Percentiles rank a stretch among this genome's conserved stretches.
Conservation (phyloP, 2,113 vertebrate genomes). For the Melanerpes aurifrons region DNA sequence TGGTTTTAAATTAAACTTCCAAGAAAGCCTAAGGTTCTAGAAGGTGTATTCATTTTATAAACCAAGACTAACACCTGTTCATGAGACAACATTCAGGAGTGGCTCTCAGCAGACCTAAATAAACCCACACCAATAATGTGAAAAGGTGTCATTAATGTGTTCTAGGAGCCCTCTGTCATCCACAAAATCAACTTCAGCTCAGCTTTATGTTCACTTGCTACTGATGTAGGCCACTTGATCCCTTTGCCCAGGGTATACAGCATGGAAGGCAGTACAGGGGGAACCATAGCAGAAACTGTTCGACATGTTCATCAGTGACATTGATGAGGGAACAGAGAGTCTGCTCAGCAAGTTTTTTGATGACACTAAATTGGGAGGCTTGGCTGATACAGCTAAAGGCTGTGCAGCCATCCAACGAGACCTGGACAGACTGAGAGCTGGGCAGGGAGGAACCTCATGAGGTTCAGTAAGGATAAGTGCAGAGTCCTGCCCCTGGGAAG, state of each 20-base stretch:
- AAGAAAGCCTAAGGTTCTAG: neutral
- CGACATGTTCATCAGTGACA: too few relatives aligned
- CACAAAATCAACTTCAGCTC: neutral
- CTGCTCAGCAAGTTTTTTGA: too few relatives aligned
- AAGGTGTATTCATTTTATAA: neutral
- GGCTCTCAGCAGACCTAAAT: neutral
- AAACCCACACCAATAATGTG: neutral
- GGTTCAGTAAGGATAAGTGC: too few relatives aligned
- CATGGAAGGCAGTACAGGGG: neutral
- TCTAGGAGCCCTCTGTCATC: neutral
- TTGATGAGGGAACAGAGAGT: too few relatives aligned
- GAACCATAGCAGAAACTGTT: neutral
- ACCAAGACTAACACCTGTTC: neutral
- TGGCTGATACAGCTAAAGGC: too few relatives aligned
- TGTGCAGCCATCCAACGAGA: too few relatives aligned
- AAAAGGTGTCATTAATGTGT: neutral
- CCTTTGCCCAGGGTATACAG: too few relatives aligned
- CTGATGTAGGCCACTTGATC: neutral
- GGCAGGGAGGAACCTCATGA: too few relatives aligned
- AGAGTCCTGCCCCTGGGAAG: too few relatives aligned
- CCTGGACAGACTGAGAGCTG: too few relatives aligned
- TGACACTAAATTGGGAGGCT: too few relatives aligned
- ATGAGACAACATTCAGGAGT: neutral
- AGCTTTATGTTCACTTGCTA: neutral
- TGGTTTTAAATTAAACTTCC: constrained; percentile 1